Evolutionary conservation across 2,113 vertebrate species (phyloP).

Genomic region (Ctenomys sociabilis): DNA sequence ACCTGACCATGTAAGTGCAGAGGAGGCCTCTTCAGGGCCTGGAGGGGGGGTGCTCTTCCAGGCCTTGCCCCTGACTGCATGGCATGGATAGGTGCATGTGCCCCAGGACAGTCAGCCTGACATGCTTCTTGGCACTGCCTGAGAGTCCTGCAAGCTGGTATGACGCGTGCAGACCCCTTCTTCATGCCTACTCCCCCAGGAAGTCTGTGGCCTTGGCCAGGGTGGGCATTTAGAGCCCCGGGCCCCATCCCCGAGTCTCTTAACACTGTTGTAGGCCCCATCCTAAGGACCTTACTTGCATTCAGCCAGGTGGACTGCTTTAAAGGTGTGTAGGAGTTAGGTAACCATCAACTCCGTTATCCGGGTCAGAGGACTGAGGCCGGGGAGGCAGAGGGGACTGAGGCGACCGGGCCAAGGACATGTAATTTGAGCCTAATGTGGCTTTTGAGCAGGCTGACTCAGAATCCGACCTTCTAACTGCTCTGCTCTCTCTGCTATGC

Average conservation of each 20-base stretch:
- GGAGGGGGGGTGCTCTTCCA: not conserved
- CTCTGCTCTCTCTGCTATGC: not conserved
- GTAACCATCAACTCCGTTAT: not conserved
- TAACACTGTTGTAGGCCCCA: not conserved
- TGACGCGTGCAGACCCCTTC: not conserved
- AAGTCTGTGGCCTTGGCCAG: rapidly evolving
- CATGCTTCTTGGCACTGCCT: rapidly evolving
- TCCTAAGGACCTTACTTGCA: not conserved
- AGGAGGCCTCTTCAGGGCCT: not conserved
- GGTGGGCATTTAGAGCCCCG: not conserved
- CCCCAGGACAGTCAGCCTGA: not conserved
- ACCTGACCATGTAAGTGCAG: too few species aligned
- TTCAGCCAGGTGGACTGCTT: not conserved
- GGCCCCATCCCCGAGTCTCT: not conserved
- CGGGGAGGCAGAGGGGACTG: not conserved
- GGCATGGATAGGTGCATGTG: rapidly evolving
- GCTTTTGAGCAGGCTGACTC: not conserved
- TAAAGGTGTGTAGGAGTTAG: not conserved
- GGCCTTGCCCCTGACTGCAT: not conserved
- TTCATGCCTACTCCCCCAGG: not conserved
- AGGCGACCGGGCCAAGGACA: not conserved
- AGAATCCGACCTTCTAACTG: not conserved
- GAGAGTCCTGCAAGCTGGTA: not conserved
- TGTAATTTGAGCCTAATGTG: not conserved
- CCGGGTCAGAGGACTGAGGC: constrained; percentile 4